A percentile compares a stretch with the other conserved stretches of the same genome.
Evolutionary conservation across 1,140 invertebrate genomes (phyloP).

Genomic region (Nautilus pompilius): DNA sequence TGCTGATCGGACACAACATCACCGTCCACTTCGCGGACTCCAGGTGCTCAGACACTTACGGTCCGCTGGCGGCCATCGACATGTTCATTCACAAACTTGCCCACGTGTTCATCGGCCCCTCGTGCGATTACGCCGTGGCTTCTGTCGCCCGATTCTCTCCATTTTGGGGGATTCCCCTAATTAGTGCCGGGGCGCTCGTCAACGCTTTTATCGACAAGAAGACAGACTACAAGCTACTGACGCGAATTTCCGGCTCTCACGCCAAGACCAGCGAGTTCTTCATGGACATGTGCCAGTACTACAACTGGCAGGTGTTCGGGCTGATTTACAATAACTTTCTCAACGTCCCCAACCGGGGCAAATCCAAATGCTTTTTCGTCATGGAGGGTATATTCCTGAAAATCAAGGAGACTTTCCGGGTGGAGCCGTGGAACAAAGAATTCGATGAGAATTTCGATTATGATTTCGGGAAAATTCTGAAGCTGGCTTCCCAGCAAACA

Average conservation of each 20-base stretch:
- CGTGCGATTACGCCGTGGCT: conserved; percentile 88
- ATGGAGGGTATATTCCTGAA: conserved; percentile 38
- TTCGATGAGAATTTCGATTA: conserved; percentile 62
- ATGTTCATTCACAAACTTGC: conserved; percentile 33
- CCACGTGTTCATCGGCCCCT: conserved; percentile 85
- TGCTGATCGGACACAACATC: conserved; percentile 22
- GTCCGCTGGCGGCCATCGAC: conserved; percentile 41
- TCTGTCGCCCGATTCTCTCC: conserved; percentile 83
- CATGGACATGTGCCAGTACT: conserved; percentile 65
- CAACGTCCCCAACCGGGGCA: conserved; percentile 9
- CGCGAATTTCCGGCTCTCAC: conserved; percentile 33
- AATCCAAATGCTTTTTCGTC: conserved; percentile 34
- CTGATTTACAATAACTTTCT: conserved; percentile 45
- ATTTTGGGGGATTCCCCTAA: conserved; percentile 80
- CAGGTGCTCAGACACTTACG: conserved; percentile 38
- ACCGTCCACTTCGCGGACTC: conserved; percentile 29
- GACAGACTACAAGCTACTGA: conserved; percentile 34
- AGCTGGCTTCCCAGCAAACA: conserved; percentile 15
- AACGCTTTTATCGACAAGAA: conserved; percentile 66
- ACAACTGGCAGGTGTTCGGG: conserved; percentile 67
- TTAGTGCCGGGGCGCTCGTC: conserved; percentile 81
- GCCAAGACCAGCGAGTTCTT: conserved; percentile 70
- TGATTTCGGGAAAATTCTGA: conserved; percentile 44
- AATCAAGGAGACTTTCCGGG: conserved; percentile 21
- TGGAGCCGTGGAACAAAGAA: conserved; percentile 59